Evolutionary conservation across 1,140 invertebrate species (phyloP).

Genomic region (Reticulitermes speratus): DNA sequence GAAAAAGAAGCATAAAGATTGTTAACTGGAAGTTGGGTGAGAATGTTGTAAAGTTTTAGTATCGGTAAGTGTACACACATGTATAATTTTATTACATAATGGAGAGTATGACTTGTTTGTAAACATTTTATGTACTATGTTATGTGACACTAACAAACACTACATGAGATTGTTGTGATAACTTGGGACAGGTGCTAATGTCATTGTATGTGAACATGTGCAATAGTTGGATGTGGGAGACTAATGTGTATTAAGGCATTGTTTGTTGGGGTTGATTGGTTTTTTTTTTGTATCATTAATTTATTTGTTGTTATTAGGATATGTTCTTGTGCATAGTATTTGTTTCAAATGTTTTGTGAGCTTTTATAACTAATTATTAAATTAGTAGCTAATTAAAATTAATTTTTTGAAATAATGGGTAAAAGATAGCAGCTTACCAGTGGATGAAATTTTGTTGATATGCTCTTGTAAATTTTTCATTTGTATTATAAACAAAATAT

Average conservation of each 20-base stretch:
- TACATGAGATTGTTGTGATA: background rate
- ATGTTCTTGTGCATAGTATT: background rate
- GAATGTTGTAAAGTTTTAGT: background rate
- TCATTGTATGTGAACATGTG: background rate
- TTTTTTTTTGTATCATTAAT: constrained; percentile 1
- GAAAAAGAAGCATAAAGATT: background rate
- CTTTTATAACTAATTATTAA: background rate
- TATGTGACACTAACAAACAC: background rate
- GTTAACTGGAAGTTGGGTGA: background rate
- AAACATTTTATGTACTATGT: background rate
- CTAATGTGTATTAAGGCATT: background rate
- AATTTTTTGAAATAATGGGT: background rate
- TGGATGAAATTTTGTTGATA: background rate
- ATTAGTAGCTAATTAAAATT: background rate
- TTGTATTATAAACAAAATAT: constrained; percentile 4
- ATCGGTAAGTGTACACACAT: background rate
- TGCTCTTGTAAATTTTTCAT: background rate
- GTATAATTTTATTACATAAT: background rate
- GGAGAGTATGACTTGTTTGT: background rate
- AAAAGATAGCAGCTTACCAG: background rate
- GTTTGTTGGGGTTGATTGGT: background rate
- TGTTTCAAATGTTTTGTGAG: background rate
- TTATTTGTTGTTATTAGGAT: constrained; percentile 16
- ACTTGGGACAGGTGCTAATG: constrained; percentile 2
- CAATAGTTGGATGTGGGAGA: background rate